Conservation (phyloP, 2,797 vertebrate genomes). For the Silurus lanzhouensis region DNA sequence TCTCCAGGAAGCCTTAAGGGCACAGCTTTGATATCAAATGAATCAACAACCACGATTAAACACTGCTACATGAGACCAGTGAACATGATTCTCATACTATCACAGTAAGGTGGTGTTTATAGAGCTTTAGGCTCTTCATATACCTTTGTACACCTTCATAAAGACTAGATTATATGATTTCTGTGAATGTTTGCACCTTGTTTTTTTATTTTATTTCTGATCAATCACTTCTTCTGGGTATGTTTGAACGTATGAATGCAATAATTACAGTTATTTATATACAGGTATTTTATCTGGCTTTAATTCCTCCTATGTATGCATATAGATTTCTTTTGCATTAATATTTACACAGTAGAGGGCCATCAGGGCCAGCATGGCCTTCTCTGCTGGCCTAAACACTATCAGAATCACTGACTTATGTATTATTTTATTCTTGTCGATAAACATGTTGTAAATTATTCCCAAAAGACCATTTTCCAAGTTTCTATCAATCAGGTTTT, state of each 20-base stretch:
- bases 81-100: constrained; percentile 38
- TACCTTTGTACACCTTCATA: not conserved
- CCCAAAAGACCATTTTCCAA: no score
- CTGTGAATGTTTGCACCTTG: not conserved
- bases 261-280: not conserved
- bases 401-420: no score
- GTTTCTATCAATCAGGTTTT: no score
- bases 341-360: no score
- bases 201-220: not conserved
- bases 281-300: not conserved
- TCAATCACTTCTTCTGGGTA: not conserved
- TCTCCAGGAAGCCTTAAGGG: constrained; percentile 69
- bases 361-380: no score
- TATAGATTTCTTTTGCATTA: not conserved
- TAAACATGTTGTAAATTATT: no score
- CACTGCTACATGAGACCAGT: constrained; percentile 64
- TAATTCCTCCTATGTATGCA: not conserved
- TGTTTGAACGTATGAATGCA: not conserved
- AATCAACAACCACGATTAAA: constrained; percentile 79
- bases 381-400: no score
- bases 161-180: not conserved
- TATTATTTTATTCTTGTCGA: no score
- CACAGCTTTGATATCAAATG: constrained; percentile 77
- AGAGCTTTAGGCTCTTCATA: not conserved
- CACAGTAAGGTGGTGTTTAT: constrained; percentile 36